phyloP scores from a whole-genome alignment of 2,113 vertebrate genomes.

The Vidua chalybeata region DNA sequence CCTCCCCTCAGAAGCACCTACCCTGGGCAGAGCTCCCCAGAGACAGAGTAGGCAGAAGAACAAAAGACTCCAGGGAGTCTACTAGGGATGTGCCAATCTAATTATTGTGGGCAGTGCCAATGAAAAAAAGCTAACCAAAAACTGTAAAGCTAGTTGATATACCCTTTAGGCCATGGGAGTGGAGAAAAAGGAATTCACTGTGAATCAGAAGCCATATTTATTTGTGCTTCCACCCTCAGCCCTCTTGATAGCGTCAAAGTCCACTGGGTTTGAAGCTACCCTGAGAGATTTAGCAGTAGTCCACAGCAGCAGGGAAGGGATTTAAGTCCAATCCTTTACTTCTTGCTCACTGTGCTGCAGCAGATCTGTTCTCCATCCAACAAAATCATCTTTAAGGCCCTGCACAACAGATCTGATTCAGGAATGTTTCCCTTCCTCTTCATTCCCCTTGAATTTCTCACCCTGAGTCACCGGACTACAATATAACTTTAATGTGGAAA shows the following conservation, averaged over 20 bases:
- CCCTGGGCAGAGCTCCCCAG: background rate
- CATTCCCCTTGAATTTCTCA: conserved; percentile 25
- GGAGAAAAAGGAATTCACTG: conserved; percentile 21
- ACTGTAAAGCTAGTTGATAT: background rate
- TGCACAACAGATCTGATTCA: conserved; percentile 47
- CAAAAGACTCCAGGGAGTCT: conserved; percentile 35
- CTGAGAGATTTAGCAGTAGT: background rate
- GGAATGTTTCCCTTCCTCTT: conserved; percentile 30
- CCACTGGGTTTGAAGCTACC: background rate
- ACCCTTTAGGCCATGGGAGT: conserved; percentile 29
- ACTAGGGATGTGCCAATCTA: conserved; percentile 13
- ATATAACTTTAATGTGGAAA: conserved; percentile 45
- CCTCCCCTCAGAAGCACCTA: conserved; percentile 11
- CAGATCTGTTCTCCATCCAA: background rate
- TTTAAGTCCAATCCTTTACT: background rate
- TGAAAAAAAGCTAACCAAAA: background rate
- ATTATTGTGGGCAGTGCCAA: conserved; percentile 13
- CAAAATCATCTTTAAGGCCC: conserved; percentile 26
- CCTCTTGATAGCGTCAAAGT: background rate
- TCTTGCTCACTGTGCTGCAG: background rate
- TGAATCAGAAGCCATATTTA: background rate
- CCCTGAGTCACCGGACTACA: conserved; percentile 20
- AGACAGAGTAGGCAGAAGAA: background rate
- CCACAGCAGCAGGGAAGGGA: background rate
- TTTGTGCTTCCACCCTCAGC: background rate